These are phyloP conservation scores for Ceyx erithaca DNA, from an alignment of 2,797 vertebrate species.

Conservation along the genomic window DNA sequence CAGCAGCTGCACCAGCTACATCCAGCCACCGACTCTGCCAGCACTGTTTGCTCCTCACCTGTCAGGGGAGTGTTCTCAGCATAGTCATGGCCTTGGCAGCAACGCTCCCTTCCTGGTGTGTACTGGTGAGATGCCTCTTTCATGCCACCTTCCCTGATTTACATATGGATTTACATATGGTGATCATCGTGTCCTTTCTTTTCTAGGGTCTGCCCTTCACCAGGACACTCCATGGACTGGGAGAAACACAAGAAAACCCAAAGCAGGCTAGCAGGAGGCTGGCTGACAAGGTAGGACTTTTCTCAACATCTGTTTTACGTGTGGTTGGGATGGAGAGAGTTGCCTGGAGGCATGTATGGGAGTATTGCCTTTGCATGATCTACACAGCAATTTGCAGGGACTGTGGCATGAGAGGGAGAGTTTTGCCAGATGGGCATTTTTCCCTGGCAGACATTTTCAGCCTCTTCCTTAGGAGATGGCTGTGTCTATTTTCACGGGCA, in stretches of 20 bases:
- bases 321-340: neutral
- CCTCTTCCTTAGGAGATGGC: constrained; percentile 29
- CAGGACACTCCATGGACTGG: neutral
- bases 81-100: neutral
- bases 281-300: neutral
- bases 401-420: constrained; percentile 12
- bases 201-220: neutral
- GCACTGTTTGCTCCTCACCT: neutral
- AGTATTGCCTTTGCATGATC: constrained; percentile 32
- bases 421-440: constrained; percentile 44
- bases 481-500: constrained; percentile 43
- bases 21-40: neutral
- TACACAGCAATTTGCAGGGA: constrained; percentile 31
- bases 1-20: neutral
- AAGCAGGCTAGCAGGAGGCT: neutral
- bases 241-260: neutral
- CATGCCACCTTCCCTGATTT: neutral
- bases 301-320: constrained; percentile 35
- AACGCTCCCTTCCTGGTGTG: neutral
- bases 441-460: constrained; percentile 45
- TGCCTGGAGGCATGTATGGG: neutral
- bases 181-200: neutral
- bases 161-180: neutral
- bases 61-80: neutral
- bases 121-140: neutral